Percentiles rank a stretch among this genome's conserved stretches.
These are phyloP conservation scores for Mechanitis messenoides DNA, from an alignment of 2,888 invertebrate species.

Conservation along the genomic window DNA sequence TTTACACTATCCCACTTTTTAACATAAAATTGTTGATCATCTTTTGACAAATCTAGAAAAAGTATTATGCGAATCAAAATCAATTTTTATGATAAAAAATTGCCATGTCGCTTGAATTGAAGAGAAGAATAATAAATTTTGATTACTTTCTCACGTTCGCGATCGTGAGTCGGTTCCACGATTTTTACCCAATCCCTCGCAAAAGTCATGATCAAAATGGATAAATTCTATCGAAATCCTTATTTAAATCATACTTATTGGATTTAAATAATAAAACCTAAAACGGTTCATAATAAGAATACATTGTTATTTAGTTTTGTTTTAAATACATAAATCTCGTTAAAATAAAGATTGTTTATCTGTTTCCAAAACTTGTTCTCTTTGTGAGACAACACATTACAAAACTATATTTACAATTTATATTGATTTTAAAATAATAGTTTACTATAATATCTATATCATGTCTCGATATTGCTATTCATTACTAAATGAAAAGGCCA, in stretches of 20 bases:
- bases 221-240: slow-evolving; percentile 43
- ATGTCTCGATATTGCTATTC: too few relatives aligned
- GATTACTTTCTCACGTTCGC: slow-evolving; percentile 72
- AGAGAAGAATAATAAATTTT: slow-evolving; percentile 71
- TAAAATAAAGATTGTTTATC: too few relatives aligned
- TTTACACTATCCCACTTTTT: too few relatives aligned
- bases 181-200: slow-evolving; percentile 55
- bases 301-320: neutral
- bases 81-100: slow-evolving; percentile 52
- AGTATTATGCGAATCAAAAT: slow-evolving; percentile 38
- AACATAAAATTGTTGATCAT: too few relatives aligned
- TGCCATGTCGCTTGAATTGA: slow-evolving; percentile 55
- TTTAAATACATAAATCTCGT: too few relatives aligned
- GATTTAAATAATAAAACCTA: slow-evolving; percentile 20
- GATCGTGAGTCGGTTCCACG: slow-evolving; percentile 68
- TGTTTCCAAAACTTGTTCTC: too few relatives aligned
- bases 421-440: too few relatives aligned
- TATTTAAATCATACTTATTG: slow-evolving; percentile 24
- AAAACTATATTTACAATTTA: too few relatives aligned
- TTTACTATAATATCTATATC: too few relatives aligned
- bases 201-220: slow-evolving; percentile 63
- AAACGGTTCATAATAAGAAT: slow-evolving; percentile 2
- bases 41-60: slow-evolving; percentile 28
- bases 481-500: too few relatives aligned
- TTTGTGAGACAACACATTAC: too few relatives aligned